A percentile compares a stretch with the other conserved stretches of the same genome.
phyloP scores from a whole-genome alignment of 1,140 invertebrate genomes.

The Cotesia typhae region DNA sequence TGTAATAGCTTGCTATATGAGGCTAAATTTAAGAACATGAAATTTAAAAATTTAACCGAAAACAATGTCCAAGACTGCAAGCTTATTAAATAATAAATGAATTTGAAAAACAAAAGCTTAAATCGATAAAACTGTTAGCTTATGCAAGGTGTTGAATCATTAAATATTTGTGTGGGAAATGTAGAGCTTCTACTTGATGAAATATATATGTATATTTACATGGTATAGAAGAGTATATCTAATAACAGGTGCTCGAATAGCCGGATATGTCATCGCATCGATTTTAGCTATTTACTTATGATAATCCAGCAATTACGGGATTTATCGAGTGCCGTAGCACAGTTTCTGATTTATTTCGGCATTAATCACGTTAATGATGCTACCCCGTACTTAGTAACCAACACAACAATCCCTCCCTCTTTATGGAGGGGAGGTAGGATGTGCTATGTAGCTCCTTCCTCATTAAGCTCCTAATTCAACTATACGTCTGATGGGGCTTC shows the following conservation, averaged over 20 bases:
- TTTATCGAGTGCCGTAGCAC: conserved; percentile 61
- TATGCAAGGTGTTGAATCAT: conserved; percentile 3
- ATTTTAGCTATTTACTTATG: conserved; percentile 63
- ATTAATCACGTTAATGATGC: conserved; percentile 67
- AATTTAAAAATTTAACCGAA: too few species aligned
- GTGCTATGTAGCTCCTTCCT: conserved; percentile 37
- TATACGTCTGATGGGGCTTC: conserved; percentile 32
- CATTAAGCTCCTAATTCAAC: conserved; percentile 43
- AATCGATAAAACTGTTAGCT: neutral
- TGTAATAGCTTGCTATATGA: too few species aligned
- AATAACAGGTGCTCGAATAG: conserved; percentile 41
- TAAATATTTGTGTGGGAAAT: conserved; percentile 23
- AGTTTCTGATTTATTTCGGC: conserved; percentile 65
- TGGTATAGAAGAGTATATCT: conserved; percentile 23
- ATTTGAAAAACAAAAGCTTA: conserved; percentile 35
- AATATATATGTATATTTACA: conserved; percentile 20
- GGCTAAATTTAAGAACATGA: too few species aligned
- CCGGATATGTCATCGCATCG: conserved; percentile 43
- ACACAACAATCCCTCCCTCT: conserved; percentile 33
- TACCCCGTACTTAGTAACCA: conserved; percentile 43
- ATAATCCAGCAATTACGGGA: conserved; percentile 64
- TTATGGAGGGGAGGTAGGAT: neutral
- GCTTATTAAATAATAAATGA: too few species aligned
- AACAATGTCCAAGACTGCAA: too few species aligned
- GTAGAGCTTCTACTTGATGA: conserved; percentile 3